Percentiles rank a stretch among this genome's conserved stretches.
These are phyloP conservation scores for Apus apus DNA, from an alignment of 2,113 vertebrate genomes.

Conservation along the genomic window DNA sequence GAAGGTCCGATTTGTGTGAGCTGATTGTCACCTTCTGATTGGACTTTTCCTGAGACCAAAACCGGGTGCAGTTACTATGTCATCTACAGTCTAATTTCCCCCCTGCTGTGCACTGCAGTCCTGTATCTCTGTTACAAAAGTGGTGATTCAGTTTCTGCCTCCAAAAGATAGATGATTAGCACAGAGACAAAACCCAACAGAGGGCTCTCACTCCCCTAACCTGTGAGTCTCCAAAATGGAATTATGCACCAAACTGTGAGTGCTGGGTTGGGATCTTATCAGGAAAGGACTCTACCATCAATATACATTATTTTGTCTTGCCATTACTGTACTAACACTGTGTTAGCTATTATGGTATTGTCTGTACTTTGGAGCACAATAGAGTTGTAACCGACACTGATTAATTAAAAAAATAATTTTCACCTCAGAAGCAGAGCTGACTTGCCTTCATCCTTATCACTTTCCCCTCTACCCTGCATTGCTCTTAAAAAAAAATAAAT, in stretches of 20 bases:
- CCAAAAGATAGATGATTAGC: neutral
- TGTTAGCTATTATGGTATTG: neutral
- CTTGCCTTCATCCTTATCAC: neutral
- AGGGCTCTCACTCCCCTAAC: neutral
- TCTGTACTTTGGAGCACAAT: neutral
- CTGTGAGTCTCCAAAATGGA: neutral
- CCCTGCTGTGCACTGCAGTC: neutral
- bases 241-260: accelerated
- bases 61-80: neutral
- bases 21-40: neutral
- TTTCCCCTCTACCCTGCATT: neutral
- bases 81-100: neutral
- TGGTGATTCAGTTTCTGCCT: neutral
- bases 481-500: neutral
- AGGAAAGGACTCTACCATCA: neutral
- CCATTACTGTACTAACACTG: accelerated
- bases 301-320: accelerated
- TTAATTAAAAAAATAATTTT: neutral
- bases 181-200: neutral
- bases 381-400: neutral
- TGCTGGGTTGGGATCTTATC: neutral
- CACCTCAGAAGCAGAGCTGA: neutral
- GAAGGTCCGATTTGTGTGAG: neutral
- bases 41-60: neutral
- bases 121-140: neutral